Evolutionary conservation across 2,113 vertebrate genomes (phyloP).

Genomic region (Kryptolebias marmoratus): DNA sequence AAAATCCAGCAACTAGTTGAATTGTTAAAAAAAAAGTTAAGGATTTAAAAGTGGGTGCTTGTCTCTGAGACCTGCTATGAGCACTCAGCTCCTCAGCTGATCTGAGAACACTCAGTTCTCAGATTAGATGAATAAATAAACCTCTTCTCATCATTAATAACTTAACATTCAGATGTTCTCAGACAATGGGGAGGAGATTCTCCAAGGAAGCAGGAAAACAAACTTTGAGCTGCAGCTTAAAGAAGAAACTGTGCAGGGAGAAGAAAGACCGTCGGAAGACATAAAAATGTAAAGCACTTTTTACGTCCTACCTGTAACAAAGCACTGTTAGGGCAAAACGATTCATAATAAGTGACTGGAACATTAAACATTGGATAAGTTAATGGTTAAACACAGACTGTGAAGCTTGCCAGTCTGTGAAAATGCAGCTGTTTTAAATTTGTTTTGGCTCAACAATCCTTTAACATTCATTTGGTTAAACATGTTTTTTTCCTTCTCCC

Average conservation of each 20-base stretch:
- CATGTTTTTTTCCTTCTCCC: not conserved
- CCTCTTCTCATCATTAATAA: constrained; percentile 22
- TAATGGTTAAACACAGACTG: not conserved
- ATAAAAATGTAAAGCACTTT: not conserved
- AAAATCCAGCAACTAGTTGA: not conserved
- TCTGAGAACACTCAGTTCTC: not conserved
- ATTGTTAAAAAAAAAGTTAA: not conserved
- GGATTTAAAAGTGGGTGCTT: too few relatives aligned
- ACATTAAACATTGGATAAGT: too few relatives aligned
- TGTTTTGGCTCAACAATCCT: not conserved
- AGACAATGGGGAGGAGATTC: not conserved
- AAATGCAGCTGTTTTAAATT: not conserved
- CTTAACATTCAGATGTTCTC: not conserved
- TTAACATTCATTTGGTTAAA: not conserved
- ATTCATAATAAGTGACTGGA: too few relatives aligned
- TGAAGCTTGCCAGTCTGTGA: not conserved
- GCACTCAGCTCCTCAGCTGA: too few relatives aligned
- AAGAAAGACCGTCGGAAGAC: not conserved
- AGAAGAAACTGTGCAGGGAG: not conserved
- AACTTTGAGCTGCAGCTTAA: not conserved
- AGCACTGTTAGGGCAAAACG: not conserved
- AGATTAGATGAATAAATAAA: constrained; percentile 23
- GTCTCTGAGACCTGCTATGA: too few relatives aligned
- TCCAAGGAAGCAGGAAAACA: not conserved
- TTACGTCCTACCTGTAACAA: not conserved